Conservation (phyloP, 1,140 invertebrate genomes). For the Delia radicum region DNA sequence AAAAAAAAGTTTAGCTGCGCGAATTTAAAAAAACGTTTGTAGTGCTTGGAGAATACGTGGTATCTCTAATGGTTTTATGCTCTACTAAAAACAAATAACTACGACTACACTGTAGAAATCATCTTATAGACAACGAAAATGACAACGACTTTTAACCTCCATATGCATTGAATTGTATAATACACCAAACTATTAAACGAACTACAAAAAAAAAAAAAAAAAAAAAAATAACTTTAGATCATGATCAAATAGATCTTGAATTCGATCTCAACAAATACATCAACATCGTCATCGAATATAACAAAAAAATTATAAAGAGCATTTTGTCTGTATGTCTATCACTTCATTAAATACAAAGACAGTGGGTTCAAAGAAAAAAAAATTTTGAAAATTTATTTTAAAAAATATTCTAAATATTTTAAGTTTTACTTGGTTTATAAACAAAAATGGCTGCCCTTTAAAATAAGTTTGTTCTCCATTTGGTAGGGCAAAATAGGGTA, state of each 20-base stretch:
- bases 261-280: background rate
- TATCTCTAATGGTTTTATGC: background rate
- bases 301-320: background rate
- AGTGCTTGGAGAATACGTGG: background rate
- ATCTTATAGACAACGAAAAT: background rate
- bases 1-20: background rate
- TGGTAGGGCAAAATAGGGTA: too few relatives aligned
- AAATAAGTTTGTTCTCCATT: too few relatives aligned
- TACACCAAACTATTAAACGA: background rate
- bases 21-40: background rate
- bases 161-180: background rate
- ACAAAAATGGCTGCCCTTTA: too few relatives aligned
- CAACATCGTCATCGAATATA: background rate
- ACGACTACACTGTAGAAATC: background rate
- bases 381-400: background rate
- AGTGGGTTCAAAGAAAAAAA: background rate
- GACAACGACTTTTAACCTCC: background rate
- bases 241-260: constrained; percentile 4
- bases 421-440: too few relatives aligned
- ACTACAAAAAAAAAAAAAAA: background rate
- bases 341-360: background rate
- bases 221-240: background rate
- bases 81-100: background rate
- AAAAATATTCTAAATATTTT: too few relatives aligned
- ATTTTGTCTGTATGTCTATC: too few relatives aligned